Evolutionary conservation across 2,797 vertebrate species (phyloP).

Genomic region (Clamator glandarius): DNA sequence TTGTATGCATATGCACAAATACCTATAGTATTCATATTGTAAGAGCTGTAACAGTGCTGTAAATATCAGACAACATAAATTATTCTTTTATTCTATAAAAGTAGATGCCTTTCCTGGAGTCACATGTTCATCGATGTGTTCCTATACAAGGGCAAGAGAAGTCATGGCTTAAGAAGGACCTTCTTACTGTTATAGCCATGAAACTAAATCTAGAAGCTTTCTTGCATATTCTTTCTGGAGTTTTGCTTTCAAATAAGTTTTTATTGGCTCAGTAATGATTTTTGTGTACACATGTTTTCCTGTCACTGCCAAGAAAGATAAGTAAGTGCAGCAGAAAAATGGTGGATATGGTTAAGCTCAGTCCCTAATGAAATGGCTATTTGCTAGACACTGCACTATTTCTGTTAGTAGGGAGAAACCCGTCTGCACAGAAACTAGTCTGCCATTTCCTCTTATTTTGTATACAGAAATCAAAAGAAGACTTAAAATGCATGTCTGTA

Average conservation of each 20-base stretch:
- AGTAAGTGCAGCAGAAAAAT: not conserved
- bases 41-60: not conserved
- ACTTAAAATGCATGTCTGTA: not conserved
- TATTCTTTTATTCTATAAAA: not conserved
- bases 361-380: not conserved
- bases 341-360: not conserved
- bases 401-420: not conserved
- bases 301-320: not conserved
- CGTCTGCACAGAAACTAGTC: not conserved
- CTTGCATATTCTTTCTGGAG: not conserved
- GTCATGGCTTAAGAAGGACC: not conserved
- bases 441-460: not conserved
- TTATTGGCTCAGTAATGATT: not conserved
- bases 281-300: not conserved
- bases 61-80: not conserved
- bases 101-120: not conserved
- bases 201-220: not conserved
- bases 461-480: not conserved
- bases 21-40: not conserved
- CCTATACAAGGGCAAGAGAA: not conserved
- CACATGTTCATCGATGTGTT: not conserved
- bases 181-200: not conserved
- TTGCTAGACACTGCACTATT: not conserved
- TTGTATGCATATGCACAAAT: not conserved
- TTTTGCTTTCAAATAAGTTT: not conserved